These are phyloP conservation scores for Microcebus murinus DNA, from an alignment of 2,113 vertebrate species.

Conservation along the genomic window DNA sequence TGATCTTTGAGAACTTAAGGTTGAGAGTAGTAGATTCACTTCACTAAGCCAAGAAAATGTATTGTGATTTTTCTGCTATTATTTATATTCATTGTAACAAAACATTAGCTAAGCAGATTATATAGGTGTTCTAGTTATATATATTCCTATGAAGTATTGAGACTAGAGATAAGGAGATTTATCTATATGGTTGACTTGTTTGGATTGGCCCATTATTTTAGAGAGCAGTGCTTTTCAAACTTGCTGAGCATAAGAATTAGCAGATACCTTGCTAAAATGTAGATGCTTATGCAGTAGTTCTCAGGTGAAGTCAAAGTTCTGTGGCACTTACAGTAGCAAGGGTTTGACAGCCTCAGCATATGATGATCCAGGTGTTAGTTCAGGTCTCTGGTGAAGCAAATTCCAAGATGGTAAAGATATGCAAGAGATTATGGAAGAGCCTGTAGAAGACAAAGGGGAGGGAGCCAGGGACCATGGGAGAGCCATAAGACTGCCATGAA, in stretches of 20 bases:
- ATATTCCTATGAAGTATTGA: not conserved
- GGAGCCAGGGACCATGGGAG: fast-evolving
- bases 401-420: not conserved
- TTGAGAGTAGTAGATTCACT: not conserved
- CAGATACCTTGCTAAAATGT: not conserved
- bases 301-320: not conserved
- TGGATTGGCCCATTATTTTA: not conserved
- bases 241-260: not conserved
- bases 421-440: not conserved
- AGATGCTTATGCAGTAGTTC: not conserved
- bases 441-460: not conserved
- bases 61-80: not conserved
- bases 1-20: not conserved
- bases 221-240: not conserved
- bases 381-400: not conserved
- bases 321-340: not conserved
- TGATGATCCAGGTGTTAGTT: not conserved
- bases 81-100: not conserved
- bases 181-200: not conserved
- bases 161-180: not conserved
- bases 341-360: not conserved
- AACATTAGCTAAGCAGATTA: not conserved
- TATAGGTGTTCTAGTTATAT: not conserved
- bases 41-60: not conserved
- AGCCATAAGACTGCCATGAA: not conserved